Conservation (phyloP, 2,888 invertebrate species). For the Apeira syringaria region DNA sequence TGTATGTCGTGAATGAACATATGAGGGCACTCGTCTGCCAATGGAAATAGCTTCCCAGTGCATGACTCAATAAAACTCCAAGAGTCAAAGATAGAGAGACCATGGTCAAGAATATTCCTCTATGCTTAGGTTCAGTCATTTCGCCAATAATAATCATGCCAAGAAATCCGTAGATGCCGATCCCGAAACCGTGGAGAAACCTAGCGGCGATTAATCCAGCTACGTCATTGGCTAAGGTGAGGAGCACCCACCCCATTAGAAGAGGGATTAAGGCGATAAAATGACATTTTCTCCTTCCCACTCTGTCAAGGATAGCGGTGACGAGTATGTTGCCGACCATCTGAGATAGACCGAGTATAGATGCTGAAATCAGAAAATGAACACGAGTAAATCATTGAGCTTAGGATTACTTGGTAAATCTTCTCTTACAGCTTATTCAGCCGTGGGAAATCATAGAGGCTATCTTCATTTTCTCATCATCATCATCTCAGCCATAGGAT, state of each 20-base stretch:
- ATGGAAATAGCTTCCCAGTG: conserved; percentile 79
- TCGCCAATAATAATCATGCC: conserved; percentile 77
- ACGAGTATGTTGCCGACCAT: neutral
- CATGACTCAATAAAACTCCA: conserved; percentile 83
- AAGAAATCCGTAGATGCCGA: conserved; percentile 71
- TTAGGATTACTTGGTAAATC: too few species aligned
- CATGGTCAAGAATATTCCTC: conserved; percentile 82
- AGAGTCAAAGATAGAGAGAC: conserved; percentile 80
- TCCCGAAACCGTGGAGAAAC: conserved; percentile 61
- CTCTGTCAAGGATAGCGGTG: conserved; percentile 44
- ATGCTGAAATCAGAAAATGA: neutral
- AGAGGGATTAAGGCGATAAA: conserved; percentile 66
- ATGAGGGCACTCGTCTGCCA: conserved; percentile 80
- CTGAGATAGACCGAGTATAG: neutral
- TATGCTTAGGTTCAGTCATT: conserved; percentile 78
- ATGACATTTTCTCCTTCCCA: conserved; percentile 77
- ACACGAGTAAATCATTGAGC: too few species aligned
- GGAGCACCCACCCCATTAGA: conserved; percentile 75
- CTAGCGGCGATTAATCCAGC: conserved; percentile 48
- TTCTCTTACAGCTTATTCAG: too few species aligned
- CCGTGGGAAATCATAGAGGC: too few species aligned
- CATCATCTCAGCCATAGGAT: too few species aligned
- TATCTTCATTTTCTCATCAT: too few species aligned
- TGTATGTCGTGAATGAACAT: conserved; percentile 61
- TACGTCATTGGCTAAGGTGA: conserved; percentile 55